Evolutionary conservation across 2,888 invertebrate genomes (phyloP), one percentile per base, ranked within the genome.

Genomic region (Drosophila mettleri): DNA sequence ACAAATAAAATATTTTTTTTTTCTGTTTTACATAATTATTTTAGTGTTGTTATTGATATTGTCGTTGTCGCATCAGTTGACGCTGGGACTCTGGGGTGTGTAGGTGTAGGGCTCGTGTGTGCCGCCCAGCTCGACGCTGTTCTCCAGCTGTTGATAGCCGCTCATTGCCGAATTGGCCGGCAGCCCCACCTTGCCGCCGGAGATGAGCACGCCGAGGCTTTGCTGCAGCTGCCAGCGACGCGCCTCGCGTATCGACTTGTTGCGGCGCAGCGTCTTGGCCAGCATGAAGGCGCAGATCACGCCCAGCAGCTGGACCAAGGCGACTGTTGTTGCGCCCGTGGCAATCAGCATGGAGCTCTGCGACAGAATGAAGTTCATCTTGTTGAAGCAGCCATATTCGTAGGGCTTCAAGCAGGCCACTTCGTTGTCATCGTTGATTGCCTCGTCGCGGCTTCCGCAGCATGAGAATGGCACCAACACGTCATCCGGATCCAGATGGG

Each of bases 281-380:
- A 98, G 93, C 93, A 97, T 96, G 91, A 97, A 96, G 2, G 98
- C 97, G 90, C 98, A 97, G 71, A 97, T 94, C 52, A 98, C 96
- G 75, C 98, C 98, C 86, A 98, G 93, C 45, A 98, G 93, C 96
- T 96, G 96, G 70, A 96, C 95, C 82, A 96, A 94, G 8, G 96
- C 95, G 65, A 96, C 95, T n/a, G 96, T 95, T 82, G 96, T 93
- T 5, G 96, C 96, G 5, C 96, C 96, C 52, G 95, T 95, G 3
- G 95, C 96, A 68, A 96, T 92, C 54, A 96, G 92, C 59, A 96
- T 94, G 29, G 95, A 94, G 88, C 96, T 95, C 89, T 95, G 95
- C 76, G 94, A 93, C n/a, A 96, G 93, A 68, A 96, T 91, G 78
- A 93, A 93, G 52, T 93, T 92, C 77, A 96, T 93, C 52, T 94